Conservation (phyloP, 2,797 vertebrate genomes). For the Arrhamphus sclerolepis region DNA sequence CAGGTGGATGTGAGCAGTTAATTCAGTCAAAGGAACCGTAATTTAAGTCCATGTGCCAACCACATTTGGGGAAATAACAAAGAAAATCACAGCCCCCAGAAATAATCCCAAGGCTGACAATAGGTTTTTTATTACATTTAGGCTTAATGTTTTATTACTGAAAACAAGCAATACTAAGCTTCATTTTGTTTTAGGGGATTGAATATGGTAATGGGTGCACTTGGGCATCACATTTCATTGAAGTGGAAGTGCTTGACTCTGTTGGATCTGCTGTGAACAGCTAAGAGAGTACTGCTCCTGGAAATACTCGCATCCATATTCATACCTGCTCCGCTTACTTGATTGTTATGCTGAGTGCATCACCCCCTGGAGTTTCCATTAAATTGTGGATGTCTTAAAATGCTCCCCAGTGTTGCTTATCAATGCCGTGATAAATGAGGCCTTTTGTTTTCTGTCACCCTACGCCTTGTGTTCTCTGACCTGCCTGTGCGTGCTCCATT, state of each 20-base stretch:
- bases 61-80: too few species aligned
- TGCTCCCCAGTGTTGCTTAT: conserved; percentile 28
- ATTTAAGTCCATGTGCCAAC: conserved; percentile 10
- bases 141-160: conserved; percentile 64
- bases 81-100: conserved; percentile 45
- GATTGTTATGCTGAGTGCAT: conserved; percentile 48
- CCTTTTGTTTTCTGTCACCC: conserved; percentile 9
- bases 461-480: conserved; percentile 10
- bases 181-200: conserved; percentile 67
- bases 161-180: conserved; percentile 68
- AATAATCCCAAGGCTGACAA: conserved; percentile 52
- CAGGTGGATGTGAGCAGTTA: conserved; percentile 22
- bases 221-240: conserved; percentile 60
- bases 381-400: conserved; percentile 40
- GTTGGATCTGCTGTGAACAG: conserved; percentile 44
- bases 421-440: conserved; percentile 33
- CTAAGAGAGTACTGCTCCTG: conserved; percentile 28
- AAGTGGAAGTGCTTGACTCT: conserved; percentile 55
- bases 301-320: conserved; percentile 67
- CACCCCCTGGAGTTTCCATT: conserved; percentile 39
- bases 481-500: neutral
- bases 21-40: conserved; percentile 25
- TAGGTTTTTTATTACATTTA: conserved; percentile 64
- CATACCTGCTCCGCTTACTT: conserved; percentile 56
- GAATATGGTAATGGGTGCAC: conserved; percentile 61